Evolutionary conservation across 2,113 vertebrate genomes (phyloP).

Genomic region (Pipa parva): DNA sequence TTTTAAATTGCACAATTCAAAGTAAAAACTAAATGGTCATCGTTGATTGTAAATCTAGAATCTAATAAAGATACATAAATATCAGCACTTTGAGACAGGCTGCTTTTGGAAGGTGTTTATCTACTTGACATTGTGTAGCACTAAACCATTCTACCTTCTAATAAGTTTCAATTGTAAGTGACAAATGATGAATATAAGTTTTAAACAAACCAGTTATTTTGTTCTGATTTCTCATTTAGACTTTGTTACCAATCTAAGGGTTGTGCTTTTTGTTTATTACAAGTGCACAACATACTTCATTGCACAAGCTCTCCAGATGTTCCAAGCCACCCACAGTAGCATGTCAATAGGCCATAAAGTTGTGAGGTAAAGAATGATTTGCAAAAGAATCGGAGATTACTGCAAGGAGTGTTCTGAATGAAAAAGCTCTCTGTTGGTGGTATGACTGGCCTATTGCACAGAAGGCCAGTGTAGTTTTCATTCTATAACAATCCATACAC

Average conservation of each 20-base stretch:
- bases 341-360: slow-evolving; percentile 55
- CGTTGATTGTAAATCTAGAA: too few relatives aligned
- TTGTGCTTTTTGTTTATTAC: neutral
- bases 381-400: slow-evolving; percentile 53
- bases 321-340: slow-evolving; percentile 55
- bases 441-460: slow-evolving; percentile 38
- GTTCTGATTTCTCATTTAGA: slow-evolving; percentile 3
- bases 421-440: slow-evolving; percentile 53
- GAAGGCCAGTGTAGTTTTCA: slow-evolving; percentile 34
- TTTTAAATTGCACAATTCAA: too few relatives aligned
- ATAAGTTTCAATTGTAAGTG: neutral
- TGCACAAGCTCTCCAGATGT: slow-evolving; percentile 51
- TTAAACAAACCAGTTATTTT: slow-evolving; percentile 44
- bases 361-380: slow-evolving; percentile 54
- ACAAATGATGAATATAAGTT: slow-evolving; percentile 35
- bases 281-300: slow-evolving; percentile 42
- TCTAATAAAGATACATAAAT: neutral
- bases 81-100: slow-evolving; percentile 28
- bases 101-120: slow-evolving; percentile 6
- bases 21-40: too few relatives aligned
- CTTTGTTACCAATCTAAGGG: neutral
- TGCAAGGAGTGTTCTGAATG: slow-evolving; percentile 43
- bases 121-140: slow-evolving; percentile 27
- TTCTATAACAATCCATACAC: slow-evolving; percentile 47
- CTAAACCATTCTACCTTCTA: slow-evolving; percentile 2